These are phyloP conservation scores for Ormyrus nitidulus DNA, from an alignment of 2,888 invertebrate genomes.

Conservation along the genomic window DNA sequence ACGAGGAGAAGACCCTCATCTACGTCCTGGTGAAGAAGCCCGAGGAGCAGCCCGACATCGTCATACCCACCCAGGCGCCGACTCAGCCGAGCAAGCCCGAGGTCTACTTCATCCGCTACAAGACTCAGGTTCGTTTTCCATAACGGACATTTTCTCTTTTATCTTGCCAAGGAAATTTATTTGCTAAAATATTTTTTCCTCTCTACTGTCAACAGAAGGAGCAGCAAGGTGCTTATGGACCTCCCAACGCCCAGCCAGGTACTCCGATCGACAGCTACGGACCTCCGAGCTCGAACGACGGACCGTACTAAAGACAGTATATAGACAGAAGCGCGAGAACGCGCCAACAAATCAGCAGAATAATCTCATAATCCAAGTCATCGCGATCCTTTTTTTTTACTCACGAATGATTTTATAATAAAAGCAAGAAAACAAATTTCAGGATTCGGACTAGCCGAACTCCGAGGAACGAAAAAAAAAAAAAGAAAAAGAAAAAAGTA, in stretches of 20 bases:
- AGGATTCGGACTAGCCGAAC: background rate
- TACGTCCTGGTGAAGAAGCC: constrained; percentile 93
- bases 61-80: constrained; percentile 87
- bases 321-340: background rate
- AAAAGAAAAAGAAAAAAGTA: background rate
- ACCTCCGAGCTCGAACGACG: constrained; percentile 70
- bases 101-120: constrained; percentile 93
- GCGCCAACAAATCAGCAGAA: no score
- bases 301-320: constrained; percentile 41
- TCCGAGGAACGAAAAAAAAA: no score
- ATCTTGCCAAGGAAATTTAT: background rate
- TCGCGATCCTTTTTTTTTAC: background rate
- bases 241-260: constrained; percentile 70
- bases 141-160: background rate
- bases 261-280: constrained; percentile 76
- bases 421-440: background rate
- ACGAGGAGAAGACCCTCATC: constrained; percentile 92
- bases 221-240: constrained; percentile 69
- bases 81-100: constrained; percentile 93
- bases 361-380: no score
- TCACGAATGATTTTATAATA: constrained; percentile 6
- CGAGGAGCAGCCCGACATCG: constrained; percentile 87
- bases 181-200: background rate
- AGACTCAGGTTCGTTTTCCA: constrained; percentile 81
- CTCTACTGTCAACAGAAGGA: constrained; percentile 65